Conservation (phyloP, 2,888 invertebrate genomes). For the Amphipyra tragopoginis region DNA sequence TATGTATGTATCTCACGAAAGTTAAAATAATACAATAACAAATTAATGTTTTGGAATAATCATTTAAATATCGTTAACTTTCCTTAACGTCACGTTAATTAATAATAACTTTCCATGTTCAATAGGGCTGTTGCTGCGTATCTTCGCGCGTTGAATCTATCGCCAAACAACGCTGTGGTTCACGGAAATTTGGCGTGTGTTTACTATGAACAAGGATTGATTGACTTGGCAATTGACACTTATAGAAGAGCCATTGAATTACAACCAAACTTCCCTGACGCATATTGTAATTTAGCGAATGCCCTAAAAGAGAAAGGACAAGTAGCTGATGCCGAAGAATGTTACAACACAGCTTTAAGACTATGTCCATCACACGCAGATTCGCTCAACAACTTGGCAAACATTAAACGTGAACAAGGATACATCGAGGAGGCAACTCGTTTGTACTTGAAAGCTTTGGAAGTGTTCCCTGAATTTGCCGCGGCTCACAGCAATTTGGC, state of each 20-base stretch:
- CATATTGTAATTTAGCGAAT: slow-evolving; percentile 99
- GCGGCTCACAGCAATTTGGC: slow-evolving; percentile 99
- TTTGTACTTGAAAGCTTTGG: slow-evolving; percentile 97
- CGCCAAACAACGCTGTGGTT: slow-evolving; percentile 99
- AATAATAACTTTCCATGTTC: slow-evolving; percentile 46
- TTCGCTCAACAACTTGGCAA: slow-evolving; percentile 99
- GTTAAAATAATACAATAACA: no score
- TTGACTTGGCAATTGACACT: slow-evolving; percentile 99
- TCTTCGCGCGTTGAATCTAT: slow-evolving; percentile 98
- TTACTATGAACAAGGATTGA: slow-evolving; percentile 99
- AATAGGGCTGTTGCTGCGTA: slow-evolving; percentile 99
- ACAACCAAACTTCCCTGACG: slow-evolving; percentile 99
- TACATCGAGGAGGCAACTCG: slow-evolving; percentile 99
- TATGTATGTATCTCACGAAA: no score
- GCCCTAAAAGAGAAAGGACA: slow-evolving; percentile 99
- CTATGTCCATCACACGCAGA: slow-evolving; percentile 99
- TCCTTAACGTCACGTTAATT: slow-evolving; percentile 42
- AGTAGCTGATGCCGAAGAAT: slow-evolving; percentile 98
- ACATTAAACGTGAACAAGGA: slow-evolving; percentile 99
- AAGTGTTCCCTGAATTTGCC: slow-evolving; percentile 99
- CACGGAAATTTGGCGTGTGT: slow-evolving; percentile 99
- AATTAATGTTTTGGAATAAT: slow-evolving; percentile 28
- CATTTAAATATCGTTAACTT: slow-evolving; percentile 30
- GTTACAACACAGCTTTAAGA: slow-evolving; percentile 98
- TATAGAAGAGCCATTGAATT: slow-evolving; percentile 99